Percentiles rank a stretch among this genome's conserved stretches.
Evolutionary conservation across 2,888 invertebrate species (phyloP).

Genomic region (Craniophora ligustri): DNA sequence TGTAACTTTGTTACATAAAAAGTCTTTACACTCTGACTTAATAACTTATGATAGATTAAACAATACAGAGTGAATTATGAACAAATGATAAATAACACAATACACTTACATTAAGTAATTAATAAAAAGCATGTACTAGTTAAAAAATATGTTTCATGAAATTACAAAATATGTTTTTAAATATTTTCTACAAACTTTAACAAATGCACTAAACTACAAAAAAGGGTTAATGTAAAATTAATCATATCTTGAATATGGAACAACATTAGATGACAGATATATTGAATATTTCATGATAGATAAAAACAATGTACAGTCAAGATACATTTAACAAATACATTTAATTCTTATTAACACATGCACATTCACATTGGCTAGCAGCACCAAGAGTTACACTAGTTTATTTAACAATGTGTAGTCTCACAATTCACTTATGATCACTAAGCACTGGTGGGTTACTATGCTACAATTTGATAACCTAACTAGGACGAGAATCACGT

Average conservation of each 20-base stretch:
- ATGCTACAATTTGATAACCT: slow-evolving; percentile 83
- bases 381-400: slow-evolving; percentile 14
- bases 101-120: not conserved
- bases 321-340: not conserved
- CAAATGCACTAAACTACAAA: slow-evolving; percentile 1
- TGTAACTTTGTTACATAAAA: slow-evolving; percentile 41
- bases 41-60: slow-evolving; percentile 6
- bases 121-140: slow-evolving; percentile 4
- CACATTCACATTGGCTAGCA: slow-evolving; percentile 9
- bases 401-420: slow-evolving; percentile 2
- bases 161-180: not conserved
- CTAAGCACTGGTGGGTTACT: slow-evolving; percentile 39
- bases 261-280: slow-evolving; percentile 18
- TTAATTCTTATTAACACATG: not conserved
- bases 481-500: slow-evolving; percentile 72
- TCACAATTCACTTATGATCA: slow-evolving; percentile 42
- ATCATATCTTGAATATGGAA: slow-evolving; percentile 14
- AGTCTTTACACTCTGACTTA: slow-evolving; percentile 19
- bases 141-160: slow-evolving; percentile 18
- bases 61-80: slow-evolving; percentile 29
- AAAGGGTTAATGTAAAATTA: slow-evolving; percentile 1
- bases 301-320: not conserved
- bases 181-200: slow-evolving; percentile 6
- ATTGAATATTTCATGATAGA: slow-evolving; percentile 2
- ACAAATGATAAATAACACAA: slow-evolving; percentile 9